Evolutionary conservation across 2,113 vertebrate genomes (phyloP).

Genomic region (Paraplagusia blochii): DNA sequence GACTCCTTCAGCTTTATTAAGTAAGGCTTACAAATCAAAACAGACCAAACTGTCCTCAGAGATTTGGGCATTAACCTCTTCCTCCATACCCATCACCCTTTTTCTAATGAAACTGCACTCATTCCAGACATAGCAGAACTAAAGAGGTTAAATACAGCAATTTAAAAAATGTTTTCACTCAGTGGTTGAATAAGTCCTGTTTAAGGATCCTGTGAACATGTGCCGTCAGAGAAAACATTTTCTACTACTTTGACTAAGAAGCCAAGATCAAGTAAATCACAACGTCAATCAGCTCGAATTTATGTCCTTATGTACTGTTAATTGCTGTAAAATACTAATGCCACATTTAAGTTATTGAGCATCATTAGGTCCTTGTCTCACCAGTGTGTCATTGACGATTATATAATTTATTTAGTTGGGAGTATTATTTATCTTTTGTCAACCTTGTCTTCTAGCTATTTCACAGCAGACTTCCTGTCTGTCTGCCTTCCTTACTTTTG

Average conservation of each 20-base stretch:
- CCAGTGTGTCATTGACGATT: no score
- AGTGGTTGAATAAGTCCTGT: background rate
- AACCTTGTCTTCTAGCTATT: no score
- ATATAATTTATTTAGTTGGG: no score
- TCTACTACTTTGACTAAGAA: conserved; percentile 16
- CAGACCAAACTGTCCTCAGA: conserved; percentile 35
- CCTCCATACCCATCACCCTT: conserved; percentile 42
- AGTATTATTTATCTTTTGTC: no score
- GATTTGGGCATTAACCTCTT: conserved; percentile 47
- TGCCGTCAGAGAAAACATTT: conserved; percentile 15
- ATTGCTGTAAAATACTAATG: no score
- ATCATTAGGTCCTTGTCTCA: no score
- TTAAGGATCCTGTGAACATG: conserved; percentile 8
- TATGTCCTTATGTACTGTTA: no score
- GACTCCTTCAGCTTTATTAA: conserved; percentile 45
- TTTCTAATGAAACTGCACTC: conserved; percentile 43
- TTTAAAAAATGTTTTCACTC: conserved; percentile 51
- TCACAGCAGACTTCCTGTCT: no score
- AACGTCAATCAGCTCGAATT: no score
- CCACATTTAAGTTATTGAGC: no score
- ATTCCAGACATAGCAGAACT: conserved; percentile 56
- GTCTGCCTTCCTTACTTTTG: no score
- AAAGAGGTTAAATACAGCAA: conserved; percentile 50
- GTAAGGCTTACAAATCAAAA: conserved; percentile 37
- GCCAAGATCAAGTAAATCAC: background rate